A percentile compares a stretch with the other conserved stretches of the same genome.
Evolutionary conservation across 2,888 invertebrate species (phyloP).

Genomic region (Rhagophthalmus giganteus): DNA sequence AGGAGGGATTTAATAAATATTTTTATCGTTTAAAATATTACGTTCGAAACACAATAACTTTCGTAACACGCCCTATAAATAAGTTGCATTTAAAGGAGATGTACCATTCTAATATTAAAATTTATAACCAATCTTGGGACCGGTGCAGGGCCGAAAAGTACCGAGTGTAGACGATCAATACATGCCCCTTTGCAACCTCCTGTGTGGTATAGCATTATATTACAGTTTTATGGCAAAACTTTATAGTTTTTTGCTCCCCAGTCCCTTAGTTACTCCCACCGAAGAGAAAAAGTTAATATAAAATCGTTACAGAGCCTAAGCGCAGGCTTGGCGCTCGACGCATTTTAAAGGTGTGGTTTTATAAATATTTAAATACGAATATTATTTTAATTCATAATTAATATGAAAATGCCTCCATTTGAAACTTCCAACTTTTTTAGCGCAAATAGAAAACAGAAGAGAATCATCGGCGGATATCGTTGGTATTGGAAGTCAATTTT

Average conservation of each 20-base stretch:
- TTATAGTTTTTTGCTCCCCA: constrained; percentile 45
- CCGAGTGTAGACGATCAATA: constrained; percentile 40
- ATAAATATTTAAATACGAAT: constrained; percentile 29
- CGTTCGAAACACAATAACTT: neutral
- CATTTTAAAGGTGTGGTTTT: constrained; percentile 31
- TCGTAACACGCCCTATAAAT: neutral
- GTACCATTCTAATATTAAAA: constrained; percentile 18
- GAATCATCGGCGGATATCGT: too few species aligned
- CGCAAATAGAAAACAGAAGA: too few species aligned
- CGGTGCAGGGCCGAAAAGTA: constrained; percentile 24
- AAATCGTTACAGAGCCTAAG: constrained; percentile 41
- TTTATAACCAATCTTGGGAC: constrained; percentile 18
- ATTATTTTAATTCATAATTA: constrained; percentile 10
- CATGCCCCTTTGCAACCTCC: constrained; percentile 29
- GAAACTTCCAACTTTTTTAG: too few species aligned
- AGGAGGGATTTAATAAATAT: neutral
- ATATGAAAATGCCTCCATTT: too few species aligned
- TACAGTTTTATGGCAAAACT: constrained; percentile 49
- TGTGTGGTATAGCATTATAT: constrained; percentile 43
- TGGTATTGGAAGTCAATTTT: too few species aligned
- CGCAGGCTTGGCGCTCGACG: constrained; percentile 28
- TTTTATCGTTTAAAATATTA: neutral
- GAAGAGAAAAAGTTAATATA: constrained; percentile 38
- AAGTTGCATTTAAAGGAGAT: constrained; percentile 25
- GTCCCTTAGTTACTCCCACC: constrained; percentile 29